Conservation (phyloP, 2,113 vertebrate genomes). For the Chloropsis cyanopogon region DNA sequence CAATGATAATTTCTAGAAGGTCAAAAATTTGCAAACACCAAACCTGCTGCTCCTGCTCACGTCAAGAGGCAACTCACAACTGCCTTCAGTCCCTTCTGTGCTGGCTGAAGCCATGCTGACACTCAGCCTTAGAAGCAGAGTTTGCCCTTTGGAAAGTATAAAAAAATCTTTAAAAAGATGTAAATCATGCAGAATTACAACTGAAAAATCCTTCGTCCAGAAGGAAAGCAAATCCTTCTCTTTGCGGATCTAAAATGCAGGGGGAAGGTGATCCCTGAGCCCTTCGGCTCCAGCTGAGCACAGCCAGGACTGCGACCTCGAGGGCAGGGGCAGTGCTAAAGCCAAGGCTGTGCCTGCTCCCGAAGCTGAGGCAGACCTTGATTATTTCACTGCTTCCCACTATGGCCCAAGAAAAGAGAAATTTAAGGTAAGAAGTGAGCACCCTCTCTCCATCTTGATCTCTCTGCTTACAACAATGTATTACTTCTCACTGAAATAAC, state of each 20-base stretch:
- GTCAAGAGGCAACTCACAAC: background rate
- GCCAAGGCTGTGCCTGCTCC: background rate
- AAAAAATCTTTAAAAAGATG: background rate
- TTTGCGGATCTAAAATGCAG: background rate
- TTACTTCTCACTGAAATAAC: background rate
- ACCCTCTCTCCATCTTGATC: background rate
- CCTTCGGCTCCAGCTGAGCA: background rate
- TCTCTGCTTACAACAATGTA: background rate
- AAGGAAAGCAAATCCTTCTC: background rate
- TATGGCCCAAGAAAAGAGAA: background rate
- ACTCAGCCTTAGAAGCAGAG: background rate
- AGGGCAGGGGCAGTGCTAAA: background rate
- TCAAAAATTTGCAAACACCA: background rate
- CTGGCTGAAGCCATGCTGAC: background rate
- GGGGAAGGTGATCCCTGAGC: background rate
- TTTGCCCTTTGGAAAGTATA: background rate
- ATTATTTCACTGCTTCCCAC: background rate
- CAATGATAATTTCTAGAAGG: background rate
- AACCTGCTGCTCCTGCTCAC: background rate
- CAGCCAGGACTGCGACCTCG: fast-evolving
- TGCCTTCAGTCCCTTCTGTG: background rate
- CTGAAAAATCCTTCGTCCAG: background rate
- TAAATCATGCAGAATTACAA: background rate
- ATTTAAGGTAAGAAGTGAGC: background rate
- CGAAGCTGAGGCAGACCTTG: background rate